phyloP scores from a whole-genome alignment of 2,888 invertebrate species.

The Pandemis corylana region DNA sequence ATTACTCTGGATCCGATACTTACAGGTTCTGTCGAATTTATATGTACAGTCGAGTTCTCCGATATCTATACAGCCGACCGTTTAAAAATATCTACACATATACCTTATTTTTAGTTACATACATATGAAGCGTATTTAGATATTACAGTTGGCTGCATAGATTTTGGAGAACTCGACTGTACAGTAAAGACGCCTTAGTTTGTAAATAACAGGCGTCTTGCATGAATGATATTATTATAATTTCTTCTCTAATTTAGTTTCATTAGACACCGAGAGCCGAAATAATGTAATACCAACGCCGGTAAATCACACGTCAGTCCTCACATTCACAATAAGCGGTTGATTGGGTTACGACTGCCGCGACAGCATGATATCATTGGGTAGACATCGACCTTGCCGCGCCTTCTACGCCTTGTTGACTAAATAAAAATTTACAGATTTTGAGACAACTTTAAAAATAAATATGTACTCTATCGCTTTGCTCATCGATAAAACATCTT shows the following conservation, averaged over 20 bases:
- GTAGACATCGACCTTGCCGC: slow-evolving; percentile 64
- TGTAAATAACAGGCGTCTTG: slow-evolving; percentile 16
- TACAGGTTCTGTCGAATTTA: background rate
- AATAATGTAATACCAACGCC: slow-evolving; percentile 8
- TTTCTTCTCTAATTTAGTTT: slow-evolving; percentile 27
- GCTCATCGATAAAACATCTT: slow-evolving; percentile 25
- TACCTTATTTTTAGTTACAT: too few species aligned
- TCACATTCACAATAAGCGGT: slow-evolving; percentile 50
- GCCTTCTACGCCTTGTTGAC: slow-evolving; percentile 51
- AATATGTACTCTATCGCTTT: slow-evolving; percentile 2
- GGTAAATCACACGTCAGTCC: slow-evolving; percentile 35
- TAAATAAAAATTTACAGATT: slow-evolving; percentile 36
- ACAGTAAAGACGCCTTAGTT: background rate
- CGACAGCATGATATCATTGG: slow-evolving; percentile 62
- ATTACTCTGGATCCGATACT: slow-evolving; percentile 11
- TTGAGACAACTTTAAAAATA: slow-evolving; percentile 27
- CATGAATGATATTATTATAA: slow-evolving; percentile 20
- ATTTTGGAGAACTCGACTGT: background rate
- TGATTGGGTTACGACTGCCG: slow-evolving; percentile 57
- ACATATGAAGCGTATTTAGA: too few species aligned
- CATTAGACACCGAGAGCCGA: slow-evolving; percentile 21
- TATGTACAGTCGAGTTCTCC: background rate
- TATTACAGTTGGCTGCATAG: too few species aligned
- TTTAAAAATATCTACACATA: too few species aligned
- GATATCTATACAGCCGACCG: too few species aligned